Base-by-base conservation (phyloP, 2,797 vertebrate species). In the Notolabrus celidotus region DNA sequence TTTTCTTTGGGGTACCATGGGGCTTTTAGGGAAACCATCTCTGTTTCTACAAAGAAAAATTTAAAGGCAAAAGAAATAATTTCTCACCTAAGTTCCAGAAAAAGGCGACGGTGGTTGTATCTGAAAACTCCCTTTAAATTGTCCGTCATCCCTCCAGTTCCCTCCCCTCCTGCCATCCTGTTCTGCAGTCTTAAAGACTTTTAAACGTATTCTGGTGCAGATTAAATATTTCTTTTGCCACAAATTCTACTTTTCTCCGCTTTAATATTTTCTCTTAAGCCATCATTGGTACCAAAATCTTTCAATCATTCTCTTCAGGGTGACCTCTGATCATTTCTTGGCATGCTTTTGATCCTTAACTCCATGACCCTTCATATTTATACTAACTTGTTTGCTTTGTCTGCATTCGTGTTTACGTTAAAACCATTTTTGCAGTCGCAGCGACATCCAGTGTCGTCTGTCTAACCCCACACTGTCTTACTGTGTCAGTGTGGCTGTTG, bases 171-270 rank as follows among this genome's bases (percentile, higher is more conserved):
- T 58, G 50, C 72, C 71, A 54, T n/a, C 61, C 12, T 54, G 15
- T 29, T 46, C 0, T 25, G n/a, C 14, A 27, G 60, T 74, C 36
- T 63, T 10, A 77, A 71, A 82, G 85, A 69, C 77, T 76, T 85
- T 59, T 29, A 90, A 84, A 83, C 0, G 1, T 55, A 33, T 56
- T 66, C 73, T 25, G 67, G 68, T 86, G 54, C 92, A 92, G 95
- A 96, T 96, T 94, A 96, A 75, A 95, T 93, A 92, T 69, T 94
- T 96, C 95, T 95, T 95, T 95, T 96, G 95, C 93, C 85, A 92
- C 81, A 86, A 84, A 92, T 88, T 92, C 46, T 87, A 78, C 56
- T 89, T 80, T 93, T 94, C 92, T 91, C 86, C 76, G 55, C 53
- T 52, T 53, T 11, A 4, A 31, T 36, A 25, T 31, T 42, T 83